Percentiles rank a stretch among this genome's conserved stretches.
Conservation (phyloP, 2,113 vertebrate species). For the Pseudonaja textilis region DNA sequence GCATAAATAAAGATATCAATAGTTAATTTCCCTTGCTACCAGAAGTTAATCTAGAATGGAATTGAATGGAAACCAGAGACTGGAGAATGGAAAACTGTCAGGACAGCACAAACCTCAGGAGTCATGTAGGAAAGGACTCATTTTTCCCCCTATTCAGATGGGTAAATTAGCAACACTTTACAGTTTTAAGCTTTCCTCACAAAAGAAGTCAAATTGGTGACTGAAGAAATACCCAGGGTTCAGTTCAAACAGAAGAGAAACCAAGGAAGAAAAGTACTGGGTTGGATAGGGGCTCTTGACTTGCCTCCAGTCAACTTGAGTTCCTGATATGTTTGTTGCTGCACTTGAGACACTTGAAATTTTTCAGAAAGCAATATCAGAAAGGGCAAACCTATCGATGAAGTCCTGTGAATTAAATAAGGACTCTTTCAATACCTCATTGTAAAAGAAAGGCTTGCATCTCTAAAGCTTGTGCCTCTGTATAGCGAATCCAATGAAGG, state of each 20-base stretch:
- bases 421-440: neutral
- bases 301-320: neutral
- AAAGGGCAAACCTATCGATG: neutral
- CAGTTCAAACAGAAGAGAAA: neutral
- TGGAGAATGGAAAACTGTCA: neutral
- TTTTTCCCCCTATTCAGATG: neutral
- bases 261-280: neutral
- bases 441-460: neutral
- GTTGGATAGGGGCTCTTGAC: neutral
- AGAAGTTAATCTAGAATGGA: neutral
- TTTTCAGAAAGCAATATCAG: neutral
- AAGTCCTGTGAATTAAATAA: neutral
- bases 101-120: neutral
- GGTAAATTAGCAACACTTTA: neutral
- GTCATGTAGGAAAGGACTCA: neutral
- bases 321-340: neutral
- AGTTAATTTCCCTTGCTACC: neutral
- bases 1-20: neutral
- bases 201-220: neutral
- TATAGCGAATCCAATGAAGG: neutral
- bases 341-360: neutral
- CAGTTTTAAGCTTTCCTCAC: neutral
- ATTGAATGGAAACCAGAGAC: neutral
- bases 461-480: neutral
- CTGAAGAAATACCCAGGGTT: neutral